phyloP scores from a whole-genome alignment of 2,113 vertebrate genomes.

The Alectura lathami region DNA sequence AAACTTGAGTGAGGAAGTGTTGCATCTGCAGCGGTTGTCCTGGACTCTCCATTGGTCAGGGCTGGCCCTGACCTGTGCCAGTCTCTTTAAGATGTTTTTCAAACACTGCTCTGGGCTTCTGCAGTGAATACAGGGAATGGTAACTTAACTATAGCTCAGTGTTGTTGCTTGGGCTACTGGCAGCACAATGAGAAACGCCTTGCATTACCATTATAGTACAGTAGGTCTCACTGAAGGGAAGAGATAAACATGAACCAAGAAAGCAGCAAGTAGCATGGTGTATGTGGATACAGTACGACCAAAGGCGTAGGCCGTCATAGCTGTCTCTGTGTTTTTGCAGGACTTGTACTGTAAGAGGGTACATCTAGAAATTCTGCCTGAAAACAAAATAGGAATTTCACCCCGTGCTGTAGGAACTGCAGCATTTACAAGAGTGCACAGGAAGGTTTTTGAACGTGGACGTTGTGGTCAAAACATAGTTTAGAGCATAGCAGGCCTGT shows the following conservation, averaged over 20 bases:
- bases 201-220: not conserved
- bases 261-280: not conserved
- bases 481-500: not conserved
- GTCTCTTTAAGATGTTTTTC: not conserved
- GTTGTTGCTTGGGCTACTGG: not conserved
- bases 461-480: not conserved
- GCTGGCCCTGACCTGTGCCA: not conserved
- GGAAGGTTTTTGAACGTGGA: not conserved
- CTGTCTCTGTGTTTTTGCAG: not conserved
- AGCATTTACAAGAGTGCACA: not conserved
- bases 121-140: not conserved
- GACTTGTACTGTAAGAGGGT: not conserved
- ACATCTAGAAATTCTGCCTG: not conserved
- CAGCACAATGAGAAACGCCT: not conserved
- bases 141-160: not conserved
- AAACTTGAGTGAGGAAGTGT: not conserved
- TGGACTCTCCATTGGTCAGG: not conserved
- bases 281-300: not conserved
- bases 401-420: not conserved
- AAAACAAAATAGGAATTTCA: not conserved
- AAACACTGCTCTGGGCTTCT: not conserved
- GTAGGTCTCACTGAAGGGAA: not conserved
- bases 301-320: fast-evolving
- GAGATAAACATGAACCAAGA: not conserved
- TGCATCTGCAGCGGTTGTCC: not conserved